phyloP scores from a whole-genome alignment of 2,888 invertebrate genomes.

The Ochropacha duplaris region DNA sequence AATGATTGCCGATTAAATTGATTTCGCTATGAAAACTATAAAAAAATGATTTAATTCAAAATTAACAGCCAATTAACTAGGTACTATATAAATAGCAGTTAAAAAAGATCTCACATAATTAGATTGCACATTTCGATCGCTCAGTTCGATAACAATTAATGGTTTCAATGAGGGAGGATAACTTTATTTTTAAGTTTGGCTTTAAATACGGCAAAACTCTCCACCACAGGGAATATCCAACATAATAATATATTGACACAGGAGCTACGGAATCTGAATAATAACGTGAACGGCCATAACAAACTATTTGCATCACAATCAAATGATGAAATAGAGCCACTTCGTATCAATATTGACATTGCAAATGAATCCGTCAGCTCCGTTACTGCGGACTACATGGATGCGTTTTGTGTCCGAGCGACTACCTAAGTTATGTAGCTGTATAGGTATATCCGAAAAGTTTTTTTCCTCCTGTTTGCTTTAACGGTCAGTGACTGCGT shows the following conservation, averaged over 20 bases:
- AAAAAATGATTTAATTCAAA: not conserved
- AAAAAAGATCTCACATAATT: not conserved
- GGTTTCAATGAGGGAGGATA: not conserved
- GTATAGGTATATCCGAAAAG: not conserved
- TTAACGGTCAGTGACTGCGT: not conserved
- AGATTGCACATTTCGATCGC: not conserved
- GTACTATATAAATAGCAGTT: no score
- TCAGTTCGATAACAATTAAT: not conserved
- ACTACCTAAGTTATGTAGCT: not conserved
- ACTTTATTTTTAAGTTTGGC: not conserved
- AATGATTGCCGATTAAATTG: no score
- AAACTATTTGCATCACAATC: constrained; percentile 27
- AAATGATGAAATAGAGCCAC: constrained; percentile 22
- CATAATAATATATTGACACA: not conserved
- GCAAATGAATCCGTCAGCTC: constrained; percentile 35
- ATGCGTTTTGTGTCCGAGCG: not conserved
- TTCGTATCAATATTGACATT: constrained; percentile 38
- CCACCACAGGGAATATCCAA: not conserved
- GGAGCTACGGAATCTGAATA: constrained; percentile 22
- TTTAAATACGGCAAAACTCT: not conserved
- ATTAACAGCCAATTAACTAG: not conserved
- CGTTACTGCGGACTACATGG: not conserved
- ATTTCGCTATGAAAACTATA: no score
- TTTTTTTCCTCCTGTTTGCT: not conserved
- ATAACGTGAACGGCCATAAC: constrained; percentile 11